Evolutionary conservation across 2,888 invertebrate species (phyloP).

Genomic region (Ectemnius lituratus): DNA sequence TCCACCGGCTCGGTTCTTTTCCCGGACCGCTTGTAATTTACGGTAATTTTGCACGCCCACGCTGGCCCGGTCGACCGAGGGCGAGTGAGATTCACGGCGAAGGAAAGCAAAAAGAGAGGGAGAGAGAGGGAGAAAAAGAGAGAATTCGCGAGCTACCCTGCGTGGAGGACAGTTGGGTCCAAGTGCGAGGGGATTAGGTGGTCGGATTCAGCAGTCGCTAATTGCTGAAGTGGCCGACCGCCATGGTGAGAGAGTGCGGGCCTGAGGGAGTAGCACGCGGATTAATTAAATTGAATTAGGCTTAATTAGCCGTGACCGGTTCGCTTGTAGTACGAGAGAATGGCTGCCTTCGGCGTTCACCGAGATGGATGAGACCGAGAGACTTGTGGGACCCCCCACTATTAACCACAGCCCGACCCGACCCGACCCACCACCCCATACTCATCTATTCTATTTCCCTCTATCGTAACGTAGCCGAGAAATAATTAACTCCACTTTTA

Average conservation of each 20-base stretch:
- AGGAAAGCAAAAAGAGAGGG: not conserved
- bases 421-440: not conserved
- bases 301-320: conserved; percentile 67
- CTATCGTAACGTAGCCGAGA: too few species aligned
- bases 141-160: conserved; percentile 4
- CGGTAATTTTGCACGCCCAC: conserved; percentile 54
- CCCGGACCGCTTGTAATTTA: conserved; percentile 55
- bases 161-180: not conserved
- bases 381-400: conserved; percentile 6
- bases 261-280: conserved; percentile 34
- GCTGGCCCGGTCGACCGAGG: not conserved
- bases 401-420: not conserved
- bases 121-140: conserved; percentile 7
- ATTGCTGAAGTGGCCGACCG: conserved; percentile 38
- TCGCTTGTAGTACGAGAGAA: conserved; percentile 13
- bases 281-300: conserved; percentile 71
- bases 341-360: not conserved
- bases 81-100: not conserved
- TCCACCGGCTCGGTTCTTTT: conserved; percentile 44
- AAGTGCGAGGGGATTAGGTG: conserved; percentile 51
- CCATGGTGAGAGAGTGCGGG: conserved; percentile 19
- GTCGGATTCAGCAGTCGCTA: conserved; percentile 48
- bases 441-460: not conserved
- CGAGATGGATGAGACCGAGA: conserved; percentile 27
- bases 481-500: too few species aligned